Evolutionary conservation across 2,797 vertebrate genomes (phyloP), one percentile per base, ranked within the genome.

Genomic region (Tinamus major): DNA sequence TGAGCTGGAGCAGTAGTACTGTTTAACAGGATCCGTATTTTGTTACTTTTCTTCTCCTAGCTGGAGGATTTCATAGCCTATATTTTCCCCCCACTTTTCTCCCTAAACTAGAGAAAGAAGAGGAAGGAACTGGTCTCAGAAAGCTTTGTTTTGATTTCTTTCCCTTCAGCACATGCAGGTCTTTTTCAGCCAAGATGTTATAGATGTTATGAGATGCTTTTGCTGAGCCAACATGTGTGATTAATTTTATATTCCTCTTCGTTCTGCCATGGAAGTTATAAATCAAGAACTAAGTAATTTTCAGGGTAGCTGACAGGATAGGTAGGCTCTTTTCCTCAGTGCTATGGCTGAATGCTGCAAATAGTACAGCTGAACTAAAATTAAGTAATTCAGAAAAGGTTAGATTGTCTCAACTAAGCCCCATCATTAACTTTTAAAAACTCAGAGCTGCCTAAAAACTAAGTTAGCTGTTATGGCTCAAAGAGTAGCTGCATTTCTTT

Each of bases 191-290:
- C 64, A 79, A 89, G 9, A 68, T 39, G 41, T 87, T 72, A 42
- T 1, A 89, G 58, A 58, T 9, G 4, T 44, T 56, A 39, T 75
- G 53, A 81, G 55, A 64, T 6, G 7, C 56, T 70, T 86, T 77
- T 58, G 4, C 64, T 90, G n/a, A 63, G 13, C 41, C 44, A 76
- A 78, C 48, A 48, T 6, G 4, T 78, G 33, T 79, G 26, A 48
- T 76, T 81, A 55, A 91, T 87, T 92, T 91, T 78, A 44, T 79
- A 62, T 51, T 90, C 20, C 29, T 78, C 24, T 84, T 89, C 55
- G 18, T 55, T 48, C 35, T 72, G 31, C 29, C 26, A 26, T 26
- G 8, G 49, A 79, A 93, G 37, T 33, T 37, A 86, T 72, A 89
- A 64, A 85, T 79, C 65, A 85, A 29, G 26, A 82, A 13, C 27